Conservation (phyloP, 2,888 invertebrate species). For the Lithodes maja region DNA sequence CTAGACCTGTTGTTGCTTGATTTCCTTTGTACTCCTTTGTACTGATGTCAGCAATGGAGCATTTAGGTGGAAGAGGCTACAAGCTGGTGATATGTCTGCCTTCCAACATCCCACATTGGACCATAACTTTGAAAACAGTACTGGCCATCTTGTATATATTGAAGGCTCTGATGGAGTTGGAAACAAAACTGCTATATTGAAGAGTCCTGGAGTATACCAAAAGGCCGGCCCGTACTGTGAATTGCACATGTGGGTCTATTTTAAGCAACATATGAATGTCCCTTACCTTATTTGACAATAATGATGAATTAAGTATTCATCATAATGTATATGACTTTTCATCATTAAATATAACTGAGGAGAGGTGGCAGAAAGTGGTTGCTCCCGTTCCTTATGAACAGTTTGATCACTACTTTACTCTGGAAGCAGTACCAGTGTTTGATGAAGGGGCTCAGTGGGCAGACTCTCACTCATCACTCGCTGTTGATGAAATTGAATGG, state of each 20-base stretch:
- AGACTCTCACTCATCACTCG: too few species aligned
- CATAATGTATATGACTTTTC: conserved; percentile 31
- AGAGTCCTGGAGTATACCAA: conserved; percentile 45
- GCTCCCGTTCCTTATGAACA: conserved; percentile 11
- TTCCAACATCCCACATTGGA: conserved; percentile 48
- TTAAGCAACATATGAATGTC: conserved; percentile 19
- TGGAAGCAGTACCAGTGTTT: too few species aligned
- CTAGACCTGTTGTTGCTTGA: too few species aligned
- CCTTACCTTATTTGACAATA: conserved; percentile 38
- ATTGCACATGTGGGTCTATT: conserved; percentile 55
- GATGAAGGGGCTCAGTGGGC: too few species aligned
- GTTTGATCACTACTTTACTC: too few species aligned
- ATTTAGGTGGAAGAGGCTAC: conserved; percentile 44
- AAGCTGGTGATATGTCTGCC: conserved; percentile 8
- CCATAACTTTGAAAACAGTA: conserved; percentile 23
- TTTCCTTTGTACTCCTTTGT: too few species aligned
- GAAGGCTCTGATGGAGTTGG: conserved; percentile 41
- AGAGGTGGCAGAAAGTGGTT: conserved; percentile 42
- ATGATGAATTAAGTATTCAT: conserved; percentile 17
- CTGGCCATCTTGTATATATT: conserved; percentile 45
- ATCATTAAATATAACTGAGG: conserved; percentile 15
- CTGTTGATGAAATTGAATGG: too few species aligned
- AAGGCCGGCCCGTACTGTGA: conserved; percentile 49
- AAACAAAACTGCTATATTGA: conserved; percentile 43
- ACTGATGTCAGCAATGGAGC: conserved; percentile 46